A percentile compares a stretch with the other conserved stretches of the same genome.
phyloP scores from a whole-genome alignment of 2,113 vertebrate species.

The Butastur rufipennis region DNA sequence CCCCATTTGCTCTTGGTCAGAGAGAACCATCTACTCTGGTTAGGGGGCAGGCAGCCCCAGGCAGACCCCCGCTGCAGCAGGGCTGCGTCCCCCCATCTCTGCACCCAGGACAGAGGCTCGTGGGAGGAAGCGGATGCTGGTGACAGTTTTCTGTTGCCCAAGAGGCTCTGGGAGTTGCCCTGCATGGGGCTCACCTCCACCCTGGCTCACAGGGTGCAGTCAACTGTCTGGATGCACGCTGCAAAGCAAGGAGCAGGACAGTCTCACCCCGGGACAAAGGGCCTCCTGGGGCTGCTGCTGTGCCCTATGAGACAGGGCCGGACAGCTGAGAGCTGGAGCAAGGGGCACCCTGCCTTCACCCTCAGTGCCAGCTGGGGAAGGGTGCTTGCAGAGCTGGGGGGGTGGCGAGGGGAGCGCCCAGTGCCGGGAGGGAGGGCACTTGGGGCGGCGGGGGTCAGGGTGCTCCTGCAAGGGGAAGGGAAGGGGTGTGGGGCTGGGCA shows the following conservation, averaged over 20 bases:
- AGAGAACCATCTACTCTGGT: neutral
- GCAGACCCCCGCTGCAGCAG: neutral
- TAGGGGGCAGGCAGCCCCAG: neutral
- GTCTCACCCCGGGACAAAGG: neutral
- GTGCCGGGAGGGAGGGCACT: neutral
- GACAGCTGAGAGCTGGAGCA: neutral
- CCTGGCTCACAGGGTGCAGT: neutral
- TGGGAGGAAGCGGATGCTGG: neutral
- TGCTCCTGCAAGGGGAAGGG: neutral
- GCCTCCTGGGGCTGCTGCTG: neutral
- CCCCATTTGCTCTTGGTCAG: neutral
- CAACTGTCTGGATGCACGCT: rapidly evolving
- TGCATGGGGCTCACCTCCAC: neutral
- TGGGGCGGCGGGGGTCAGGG: rapidly evolving
- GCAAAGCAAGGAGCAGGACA: neutral
- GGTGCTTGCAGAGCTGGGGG: neutral
- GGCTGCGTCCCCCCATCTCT: neutral
- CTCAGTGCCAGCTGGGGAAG: neutral
- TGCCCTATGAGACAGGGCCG: rapidly evolving
- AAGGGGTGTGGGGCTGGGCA: neutral
- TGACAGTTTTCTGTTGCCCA: neutral
- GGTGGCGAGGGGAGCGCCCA: neutral
- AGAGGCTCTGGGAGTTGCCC: neutral
- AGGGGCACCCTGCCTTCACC: neutral
- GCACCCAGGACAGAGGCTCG: neutral